Base-by-base conservation (phyloP, 2,113 vertebrate genomes). In the Epinephelus moara region DNA sequence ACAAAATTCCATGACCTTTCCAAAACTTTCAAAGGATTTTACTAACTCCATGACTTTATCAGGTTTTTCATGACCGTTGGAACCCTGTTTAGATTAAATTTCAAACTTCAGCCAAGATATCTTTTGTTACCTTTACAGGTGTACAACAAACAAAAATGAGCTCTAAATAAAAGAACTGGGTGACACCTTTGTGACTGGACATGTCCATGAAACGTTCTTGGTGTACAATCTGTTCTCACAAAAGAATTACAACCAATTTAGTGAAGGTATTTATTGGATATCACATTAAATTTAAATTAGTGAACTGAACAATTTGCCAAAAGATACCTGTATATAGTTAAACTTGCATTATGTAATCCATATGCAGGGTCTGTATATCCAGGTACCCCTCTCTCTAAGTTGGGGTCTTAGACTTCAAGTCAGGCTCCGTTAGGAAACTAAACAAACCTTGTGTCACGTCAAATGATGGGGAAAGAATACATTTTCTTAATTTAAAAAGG, bases 261-360 rank as follows among this genome's bases (percentile, higher is more conserved):
- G 18, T 40, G 15, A 33, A 75, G 27, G 6, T 42, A 17, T 84
- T 76, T 17, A 52, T 40, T 70, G 18, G 40, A 55, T 14, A 77
- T 27, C 10, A 5, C 18, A 61, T 21, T 17, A 17, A 18, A 13
- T 6, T 60, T 49, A 3, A 66, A 12, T 66, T 17, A 1, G 30
- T n/a, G 6, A 70, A 27, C n/a, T 52, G 19, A 30, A 75, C 27
- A 45, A 42, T 55, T 25, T 21, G 19, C 37, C 52, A 3, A 62
- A 33, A 67, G n/a, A 14, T 25, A 4, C 10, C 12, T 18, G 14
- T 50, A 4, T 40, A 10, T 21, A 18, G 15, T 68, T 40, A 17
- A 11, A 64, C 21, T 23, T 17, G 50, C 49, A n/a, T 50, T 37
- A 74, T 1, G 56, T 70, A 27, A 23, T 30, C 6, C 18, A 17